phyloP scores from a whole-genome alignment of 92 coral and sea anemone genomes.

The Pocillopora grandis region DNA sequence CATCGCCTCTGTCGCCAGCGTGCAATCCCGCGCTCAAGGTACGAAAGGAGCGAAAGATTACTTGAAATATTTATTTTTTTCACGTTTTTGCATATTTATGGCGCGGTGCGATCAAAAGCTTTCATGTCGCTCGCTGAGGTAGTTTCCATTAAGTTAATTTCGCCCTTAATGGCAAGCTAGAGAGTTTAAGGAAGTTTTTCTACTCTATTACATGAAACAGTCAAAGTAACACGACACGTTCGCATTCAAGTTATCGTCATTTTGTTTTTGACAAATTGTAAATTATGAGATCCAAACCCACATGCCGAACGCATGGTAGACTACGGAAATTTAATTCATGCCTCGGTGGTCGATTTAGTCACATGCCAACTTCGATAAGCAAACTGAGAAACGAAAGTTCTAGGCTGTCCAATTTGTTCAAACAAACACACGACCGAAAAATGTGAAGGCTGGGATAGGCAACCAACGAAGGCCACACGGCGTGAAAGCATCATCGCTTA shows the following conservation, averaged over 20 bases:
- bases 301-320: slow-evolving; percentile 71
- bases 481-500: not conserved
- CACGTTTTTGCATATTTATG: slow-evolving; percentile 76
- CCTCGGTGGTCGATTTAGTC: slow-evolving; percentile 17
- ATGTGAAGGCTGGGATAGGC: not conserved
- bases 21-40: slow-evolving; percentile 35
- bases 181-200: not conserved
- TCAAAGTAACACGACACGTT: slow-evolving; percentile 8
- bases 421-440: not conserved
- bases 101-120: slow-evolving; percentile 68
- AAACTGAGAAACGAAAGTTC: slow-evolving; percentile 13
- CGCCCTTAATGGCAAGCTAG: slow-evolving; percentile 7
- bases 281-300: slow-evolving; percentile 32
- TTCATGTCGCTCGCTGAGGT: slow-evolving; percentile 33
- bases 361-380: slow-evolving; percentile 41
- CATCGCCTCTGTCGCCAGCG: slow-evolving; percentile 27
- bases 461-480: not conserved
- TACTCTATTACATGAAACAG: not conserved
- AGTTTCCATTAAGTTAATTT: slow-evolving; percentile 39
- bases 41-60: slow-evolving; percentile 45
- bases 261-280: slow-evolving; percentile 22
- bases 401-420: not conserved
- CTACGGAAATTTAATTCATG: slow-evolving; percentile 35
- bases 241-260: slow-evolving; percentile 6
- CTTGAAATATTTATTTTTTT: slow-evolving; percentile 68